Evolutionary conservation across 2,888 invertebrate genomes (phyloP), one percentile per base, ranked within the genome.

Genomic region (Polymixis flavicincta): DNA sequence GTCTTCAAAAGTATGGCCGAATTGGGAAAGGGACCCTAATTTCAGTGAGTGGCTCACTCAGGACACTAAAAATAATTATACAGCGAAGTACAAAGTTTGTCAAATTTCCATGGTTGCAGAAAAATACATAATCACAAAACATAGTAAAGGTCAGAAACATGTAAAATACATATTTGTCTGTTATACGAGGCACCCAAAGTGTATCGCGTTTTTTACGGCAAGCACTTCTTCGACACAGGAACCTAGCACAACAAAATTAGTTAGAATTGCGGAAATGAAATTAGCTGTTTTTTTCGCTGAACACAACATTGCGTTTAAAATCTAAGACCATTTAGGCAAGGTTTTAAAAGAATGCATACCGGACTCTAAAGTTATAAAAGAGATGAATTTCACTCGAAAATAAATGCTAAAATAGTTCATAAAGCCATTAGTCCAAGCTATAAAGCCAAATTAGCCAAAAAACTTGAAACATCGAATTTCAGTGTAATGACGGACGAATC

Each of bases 251-350:
- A 52, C 54, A 13, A 54, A 54, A 54, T 54, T n/a, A n/a, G n/a
- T n/a, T 54, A 54, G 54, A 54, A 54, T 54, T 54, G 54, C 54
- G 54, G 54, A 54, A n/a, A 54, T 54, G 13, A 54, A n/a, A n/a
- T 14, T 54, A n/a, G 54, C 54, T 54, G 54, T 13, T 54, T n/a
- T 54, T 54, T 11, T 54, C 2, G n/a, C 13, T 52, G 52, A 52
- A 52, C 52, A 52, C 11, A 52, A 52, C 52, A n/a, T 52, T n/a
- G 52, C 52, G 52, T 52, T 52, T 52, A 52, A 54, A n/a, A n/a
- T 54, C 4, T n/a, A 22, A 54, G n/a, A n/a, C n/a, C 13, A 54
- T 54, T n/a, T 54, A n/a, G 54, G n/a, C 54, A 54, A 54, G n/a
- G 54, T 54, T 54, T 54, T n/a, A n/a, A n/a, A n/a, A n/a, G n/a